These are phyloP conservation scores for Acyrthosiphon pisum DNA, from an alignment of 1,140 invertebrate species.

Conservation along the genomic window DNA sequence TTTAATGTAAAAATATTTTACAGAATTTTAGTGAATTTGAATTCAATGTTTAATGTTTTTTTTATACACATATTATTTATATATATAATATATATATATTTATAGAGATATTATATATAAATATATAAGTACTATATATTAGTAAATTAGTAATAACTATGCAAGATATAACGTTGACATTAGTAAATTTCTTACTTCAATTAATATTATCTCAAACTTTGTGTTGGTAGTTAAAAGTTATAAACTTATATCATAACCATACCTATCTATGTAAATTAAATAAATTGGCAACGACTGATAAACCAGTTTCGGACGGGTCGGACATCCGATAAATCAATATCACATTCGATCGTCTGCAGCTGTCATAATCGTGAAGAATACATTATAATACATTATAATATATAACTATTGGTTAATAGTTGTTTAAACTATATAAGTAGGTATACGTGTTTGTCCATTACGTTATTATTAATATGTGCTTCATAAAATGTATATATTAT, in stretches of 20 bases:
- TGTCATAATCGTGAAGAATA: background rate
- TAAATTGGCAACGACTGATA: background rate
- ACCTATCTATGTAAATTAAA: background rate
- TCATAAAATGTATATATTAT: background rate
- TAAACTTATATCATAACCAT: background rate
- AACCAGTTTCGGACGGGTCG: background rate
- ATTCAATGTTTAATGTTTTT: background rate
- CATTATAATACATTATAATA: constrained; percentile 10
- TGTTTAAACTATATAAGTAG: background rate
- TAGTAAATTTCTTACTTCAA: background rate
- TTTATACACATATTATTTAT: background rate
- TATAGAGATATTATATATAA: too few relatives aligned
- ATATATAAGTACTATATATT: background rate
- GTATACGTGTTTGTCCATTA: background rate
- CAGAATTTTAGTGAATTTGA: background rate
- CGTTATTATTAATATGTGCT: background rate
- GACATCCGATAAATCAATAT: background rate
- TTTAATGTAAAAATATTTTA: background rate
- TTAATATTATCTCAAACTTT: background rate
- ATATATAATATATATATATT: too few relatives aligned
- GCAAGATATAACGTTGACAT: background rate
- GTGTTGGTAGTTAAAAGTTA: background rate
- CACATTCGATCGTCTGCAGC: background rate
- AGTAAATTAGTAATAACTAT: background rate
- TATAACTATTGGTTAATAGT: background rate